Evolutionary conservation across 1,140 invertebrate species (phyloP), one percentile per base, ranked within the genome.

Genomic region (Prorops nasuta): DNA sequence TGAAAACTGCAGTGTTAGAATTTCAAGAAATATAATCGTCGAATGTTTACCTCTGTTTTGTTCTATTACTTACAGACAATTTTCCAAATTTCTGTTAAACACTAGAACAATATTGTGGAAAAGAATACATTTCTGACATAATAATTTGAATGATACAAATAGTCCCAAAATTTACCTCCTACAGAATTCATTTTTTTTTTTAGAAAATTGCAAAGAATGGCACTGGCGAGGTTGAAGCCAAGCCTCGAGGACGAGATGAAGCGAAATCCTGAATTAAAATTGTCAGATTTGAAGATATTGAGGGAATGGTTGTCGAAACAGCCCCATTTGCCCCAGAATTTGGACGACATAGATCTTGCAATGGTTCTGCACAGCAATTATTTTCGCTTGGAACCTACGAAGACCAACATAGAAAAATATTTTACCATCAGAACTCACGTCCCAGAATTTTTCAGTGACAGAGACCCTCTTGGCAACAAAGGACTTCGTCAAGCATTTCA

Each of bases 321-420:
- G 55, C 79, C 81, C 1, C 82, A 86, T 63, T 62, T 86, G 41
- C 83, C 83, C 4, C 24, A 28, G 0, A 56, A 67, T 9, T 35
- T 52, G 2, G 79, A 77, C 1, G 81, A 84, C 47, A 81, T 82
- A 49, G 82, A 79, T 58, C 60, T 84, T 22, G 71, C 75, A 35
- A 68, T 84, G 21, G 84, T 84, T 60, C 71, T 84, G 1, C 81
- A 83, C 63, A 81, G 80, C 31, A 81, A 80, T 60, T 81, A 82
- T 59, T 83, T 78, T 64, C 78, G 79, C 24, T 64, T 79, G 14
- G 81, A 83, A 39, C 79, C 79, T 49, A 80, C 82, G 7, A 82
- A 83, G 60, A 76, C 74, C 17, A 80, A 80, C 3, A 82, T 84
- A 10, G 82, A 84, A 48, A 70, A 67, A 20, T 84, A 82, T 65